Evolutionary conservation across 2,113 vertebrate species (phyloP).

Genomic region (Otus sunia): DNA sequence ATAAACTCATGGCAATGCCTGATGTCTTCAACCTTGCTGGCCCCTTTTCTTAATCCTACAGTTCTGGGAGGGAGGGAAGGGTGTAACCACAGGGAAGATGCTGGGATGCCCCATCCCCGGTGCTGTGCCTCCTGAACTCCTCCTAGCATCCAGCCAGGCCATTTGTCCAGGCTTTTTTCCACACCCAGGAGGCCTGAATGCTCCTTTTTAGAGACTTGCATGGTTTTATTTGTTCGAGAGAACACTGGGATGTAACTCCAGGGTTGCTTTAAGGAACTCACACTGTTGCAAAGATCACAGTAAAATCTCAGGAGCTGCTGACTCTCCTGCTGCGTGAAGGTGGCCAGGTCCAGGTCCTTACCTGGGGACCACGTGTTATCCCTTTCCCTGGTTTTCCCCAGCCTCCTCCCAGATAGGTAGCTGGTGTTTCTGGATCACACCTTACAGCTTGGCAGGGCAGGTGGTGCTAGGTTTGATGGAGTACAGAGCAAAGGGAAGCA

Average conservation of each 20-base stretch:
- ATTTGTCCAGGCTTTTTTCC: not conserved
- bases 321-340: not conserved
- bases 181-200: not conserved
- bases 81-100: fast-evolving
- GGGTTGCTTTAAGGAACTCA: not conserved
- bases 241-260: too few relatives aligned
- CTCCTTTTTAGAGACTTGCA: not conserved
- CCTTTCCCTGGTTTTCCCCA: not conserved
- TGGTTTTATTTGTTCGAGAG: fast-evolving
- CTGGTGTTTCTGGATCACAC: not conserved
- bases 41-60: not conserved
- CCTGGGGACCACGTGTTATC: not conserved
- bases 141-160: not conserved
- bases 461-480: fast-evolving
- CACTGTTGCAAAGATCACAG: not conserved
- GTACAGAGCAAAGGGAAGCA: not conserved
- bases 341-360: not conserved
- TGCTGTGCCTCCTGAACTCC: not conserved
- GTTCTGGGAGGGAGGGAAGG: not conserved
- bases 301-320: not conserved
- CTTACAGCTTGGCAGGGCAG: not conserved
- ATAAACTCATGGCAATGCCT: not conserved
- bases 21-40: not conserved
- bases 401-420: not conserved
- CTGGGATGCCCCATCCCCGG: not conserved